Evolutionary conservation across 2,113 vertebrate genomes (phyloP), one percentile per base, ranked within the genome.

Genomic region (Dicentrarchus labrax): DNA sequence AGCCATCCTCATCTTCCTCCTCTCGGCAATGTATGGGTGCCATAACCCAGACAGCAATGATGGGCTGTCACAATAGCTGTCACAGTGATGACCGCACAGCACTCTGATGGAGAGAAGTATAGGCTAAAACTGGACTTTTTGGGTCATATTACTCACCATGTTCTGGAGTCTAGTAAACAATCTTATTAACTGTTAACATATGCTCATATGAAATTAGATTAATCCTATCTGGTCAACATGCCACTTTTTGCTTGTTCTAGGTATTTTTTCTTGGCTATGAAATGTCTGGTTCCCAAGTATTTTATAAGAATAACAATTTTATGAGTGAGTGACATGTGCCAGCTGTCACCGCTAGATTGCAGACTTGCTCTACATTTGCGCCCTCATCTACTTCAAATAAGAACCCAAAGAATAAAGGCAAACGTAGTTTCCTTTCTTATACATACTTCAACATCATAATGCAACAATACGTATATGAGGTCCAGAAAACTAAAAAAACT

Each of bases 41-140:
- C 24, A 22, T 67, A 39, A 36, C 38, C 21, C 36, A 59, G 57
- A 57, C 57, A 24, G 47, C 56, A 66, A 8, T 71, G 78, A 54
- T 19, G 45, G 56, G 48, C 68, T 73, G 76, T 62, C 57, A 43
- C 48, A 53, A 59, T 53, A 48, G 48, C 68, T 73, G 76, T 62
- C 69, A 43, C 48, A 53, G 65, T 53, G 61, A 60, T 53, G 41
- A 48, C 53, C 8, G 2, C n/a, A 43, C 16, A 59, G 6, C n/a
- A 6, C 4, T 59, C 30, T 45, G 36, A 68, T 13, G 10, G 66
- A 67, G 16, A 30, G n/a, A 24, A 53, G 10, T 21, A 2, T 5
- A 12, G 8, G 15, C 60, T 12, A 21, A 11, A 47, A 19, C 43
- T 11, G 8, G 38, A 19, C 19, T 39, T 56, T 61, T 36, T 30